These are phyloP conservation scores for Dinothrombium tinctorium DNA, from an alignment of 1,140 invertebrate species.

Conservation along the genomic window DNA sequence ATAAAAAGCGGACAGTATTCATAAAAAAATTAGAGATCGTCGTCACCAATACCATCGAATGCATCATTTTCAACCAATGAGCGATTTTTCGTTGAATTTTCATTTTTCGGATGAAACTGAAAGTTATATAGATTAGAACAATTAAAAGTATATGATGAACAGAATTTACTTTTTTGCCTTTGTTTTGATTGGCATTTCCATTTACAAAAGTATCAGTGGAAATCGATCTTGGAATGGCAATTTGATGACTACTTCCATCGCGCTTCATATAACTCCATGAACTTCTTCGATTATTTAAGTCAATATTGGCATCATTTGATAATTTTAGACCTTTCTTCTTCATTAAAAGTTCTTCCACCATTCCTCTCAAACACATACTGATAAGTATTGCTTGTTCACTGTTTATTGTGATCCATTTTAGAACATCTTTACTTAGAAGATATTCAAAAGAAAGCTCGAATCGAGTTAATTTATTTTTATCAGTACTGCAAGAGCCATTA, in stretches of 20 bases:
- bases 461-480: slow-evolving; percentile 14
- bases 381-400: slow-evolving; percentile 80
- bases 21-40: slow-evolving; percentile 38
- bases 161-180: neutral
- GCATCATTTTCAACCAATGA: slow-evolving; percentile 54
- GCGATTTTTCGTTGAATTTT: slow-evolving; percentile 18
- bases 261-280: slow-evolving; percentile 29
- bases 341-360: slow-evolving; percentile 76
- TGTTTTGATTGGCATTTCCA: neutral
- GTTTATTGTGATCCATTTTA: slow-evolving; percentile 72
- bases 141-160: neutral
- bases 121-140: neutral
- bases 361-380: slow-evolving; percentile 74
- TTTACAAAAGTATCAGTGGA: slow-evolving; percentile 8
- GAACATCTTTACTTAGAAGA: slow-evolving; percentile 63
- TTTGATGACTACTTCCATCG: slow-evolving; percentile 22
- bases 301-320: neutral
- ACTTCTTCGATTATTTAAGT: slow-evolving; percentile 13
- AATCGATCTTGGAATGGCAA: slow-evolving; percentile 8
- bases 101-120: slow-evolving; percentile 13
- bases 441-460: slow-evolving; percentile 87
- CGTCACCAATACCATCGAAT: slow-evolving; percentile 69
- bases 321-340: slow-evolving; percentile 36
- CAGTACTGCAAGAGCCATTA: neutral
- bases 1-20: neutral